These are phyloP conservation scores for Saguinus imperator DNA, from an alignment of 2,113 vertebrate species.

Conservation along the genomic window DNA sequence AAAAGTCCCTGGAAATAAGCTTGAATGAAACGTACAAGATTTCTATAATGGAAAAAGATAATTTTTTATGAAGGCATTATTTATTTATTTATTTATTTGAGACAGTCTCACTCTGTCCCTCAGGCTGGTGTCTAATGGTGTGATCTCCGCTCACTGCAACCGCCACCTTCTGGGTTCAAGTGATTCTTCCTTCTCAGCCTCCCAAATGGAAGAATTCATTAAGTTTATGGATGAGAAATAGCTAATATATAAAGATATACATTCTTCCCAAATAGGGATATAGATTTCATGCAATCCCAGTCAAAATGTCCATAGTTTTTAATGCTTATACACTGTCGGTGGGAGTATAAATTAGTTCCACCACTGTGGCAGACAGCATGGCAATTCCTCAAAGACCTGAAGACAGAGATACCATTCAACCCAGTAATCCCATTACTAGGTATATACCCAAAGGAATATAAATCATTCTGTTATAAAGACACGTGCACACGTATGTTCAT, in stretches of 20 bases:
- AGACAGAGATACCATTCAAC: no score
- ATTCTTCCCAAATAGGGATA: not conserved
- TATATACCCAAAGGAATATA: no score
- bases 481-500: no score
- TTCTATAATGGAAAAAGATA: not conserved
- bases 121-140: not conserved
- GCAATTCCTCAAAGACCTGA: no score
- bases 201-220: not conserved
- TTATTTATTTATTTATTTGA: not conserved
- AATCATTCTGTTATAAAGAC: no score
- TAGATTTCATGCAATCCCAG: not conserved
- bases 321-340: no score
- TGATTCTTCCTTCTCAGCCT: not conserved
- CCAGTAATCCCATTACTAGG: no score
- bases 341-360: no score
- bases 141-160: not conserved
- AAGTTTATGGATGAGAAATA: not conserved
- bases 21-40: not conserved
- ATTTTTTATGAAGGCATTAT: not conserved
- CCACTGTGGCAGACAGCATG: no score
- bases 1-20: not conserved
- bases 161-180: not conserved
- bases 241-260: not conserved
- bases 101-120: rapidly evolving
- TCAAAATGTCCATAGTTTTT: no score